Evolutionary conservation across 2,888 invertebrate genomes (phyloP).

Genomic region (Coenonympha arcania): DNA sequence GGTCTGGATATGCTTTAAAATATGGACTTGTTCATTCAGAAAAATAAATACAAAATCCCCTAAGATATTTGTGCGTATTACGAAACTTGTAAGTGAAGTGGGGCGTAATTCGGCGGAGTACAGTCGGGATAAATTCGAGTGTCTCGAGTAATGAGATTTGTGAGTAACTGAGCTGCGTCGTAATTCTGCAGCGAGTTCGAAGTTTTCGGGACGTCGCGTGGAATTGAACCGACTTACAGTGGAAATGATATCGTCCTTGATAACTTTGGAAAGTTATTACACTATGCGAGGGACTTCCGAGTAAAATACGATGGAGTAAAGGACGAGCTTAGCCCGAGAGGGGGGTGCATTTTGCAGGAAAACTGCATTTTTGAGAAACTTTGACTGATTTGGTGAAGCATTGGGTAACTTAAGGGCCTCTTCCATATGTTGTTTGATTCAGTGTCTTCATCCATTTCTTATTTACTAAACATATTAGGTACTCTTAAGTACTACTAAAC

Average conservation of each 20-base stretch:
- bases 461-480: too few relatives aligned
- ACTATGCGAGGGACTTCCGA: not conserved
- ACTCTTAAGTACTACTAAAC: too few relatives aligned
- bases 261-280: conserved; percentile 2
- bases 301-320: not conserved
- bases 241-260: conserved; percentile 9
- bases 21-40: too few relatives aligned
- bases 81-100: not conserved
- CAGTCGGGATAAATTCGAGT: conserved; percentile 24
- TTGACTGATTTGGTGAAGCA: too few relatives aligned
- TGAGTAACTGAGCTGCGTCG: conserved; percentile 25
- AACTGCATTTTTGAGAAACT: too few relatives aligned
- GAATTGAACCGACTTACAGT: conserved; percentile 24
- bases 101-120: conserved; percentile 2
- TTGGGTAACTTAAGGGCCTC: too few relatives aligned
- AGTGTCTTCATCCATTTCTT: too few relatives aligned
- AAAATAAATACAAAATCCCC: not conserved
- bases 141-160: conserved; percentile 26
- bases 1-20: too few relatives aligned
- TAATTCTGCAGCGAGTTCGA: conserved; percentile 25
- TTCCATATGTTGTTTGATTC: too few relatives aligned
- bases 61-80: not conserved
- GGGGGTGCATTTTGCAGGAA: too few relatives aligned
- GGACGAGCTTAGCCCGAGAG: too few relatives aligned
- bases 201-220: conserved; percentile 23